Conservation (phyloP, 2,113 vertebrate species). For the Rhagologus leucostigma region DNA sequence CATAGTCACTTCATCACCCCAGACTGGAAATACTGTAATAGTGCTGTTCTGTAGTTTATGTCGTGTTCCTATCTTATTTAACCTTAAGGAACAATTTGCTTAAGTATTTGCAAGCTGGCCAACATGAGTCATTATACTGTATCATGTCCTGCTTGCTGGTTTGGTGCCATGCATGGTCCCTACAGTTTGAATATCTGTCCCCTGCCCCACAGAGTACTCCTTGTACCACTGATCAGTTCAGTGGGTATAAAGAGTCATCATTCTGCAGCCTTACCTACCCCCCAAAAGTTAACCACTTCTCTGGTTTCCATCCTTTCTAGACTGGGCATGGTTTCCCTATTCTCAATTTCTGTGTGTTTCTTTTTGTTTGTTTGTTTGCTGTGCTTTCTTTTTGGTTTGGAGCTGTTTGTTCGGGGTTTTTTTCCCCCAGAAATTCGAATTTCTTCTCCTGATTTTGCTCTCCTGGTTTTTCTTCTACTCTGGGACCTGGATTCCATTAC, state of each 20-base stretch:
- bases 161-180: neutral
- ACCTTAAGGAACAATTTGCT: neutral
- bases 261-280: neutral
- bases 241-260: neutral
- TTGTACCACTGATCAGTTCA: neutral
- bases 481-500: neutral
- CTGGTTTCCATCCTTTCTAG: neutral
- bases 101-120: neutral
- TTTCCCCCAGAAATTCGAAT: neutral
- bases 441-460: neutral
- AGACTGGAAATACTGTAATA: neutral
- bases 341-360: neutral
- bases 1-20: neutral
- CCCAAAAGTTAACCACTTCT: neutral
- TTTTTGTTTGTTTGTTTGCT: neutral
- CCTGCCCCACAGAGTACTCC: neutral
- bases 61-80: neutral
- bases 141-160: neutral
- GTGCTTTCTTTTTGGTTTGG: neutral
- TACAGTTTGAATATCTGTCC: fast-evolving
- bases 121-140: fast-evolving
- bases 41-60: neutral
- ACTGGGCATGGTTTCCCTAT: neutral
- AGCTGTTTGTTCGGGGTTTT: fast-evolving
- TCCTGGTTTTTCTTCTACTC: neutral